Evolutionary conservation across 2,113 vertebrate genomes (phyloP), one percentile per base, ranked within the genome.

Genomic region (Proteles cristata): DNA sequence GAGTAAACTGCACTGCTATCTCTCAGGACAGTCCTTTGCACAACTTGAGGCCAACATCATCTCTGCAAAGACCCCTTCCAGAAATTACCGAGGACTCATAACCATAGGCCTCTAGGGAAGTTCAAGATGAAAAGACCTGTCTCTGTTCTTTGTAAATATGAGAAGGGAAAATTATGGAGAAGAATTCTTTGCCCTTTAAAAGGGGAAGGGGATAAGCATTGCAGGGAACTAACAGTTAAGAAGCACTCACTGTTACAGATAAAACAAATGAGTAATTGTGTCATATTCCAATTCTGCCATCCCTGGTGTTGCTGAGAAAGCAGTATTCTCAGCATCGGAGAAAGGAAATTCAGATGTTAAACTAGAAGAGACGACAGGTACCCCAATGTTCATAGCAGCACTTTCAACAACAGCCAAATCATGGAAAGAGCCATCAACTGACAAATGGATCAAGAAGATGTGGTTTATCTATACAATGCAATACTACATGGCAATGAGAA

Each of bases 121-220:
- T 87, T 87, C 73, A 83, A 71, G 43, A 83, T 84, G 1, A 93
- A 74, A 93, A 95, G 82, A 63, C 11, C 50, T 82, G 43, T 61
- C 74, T 93, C 66, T 93, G 19, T 14, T 76, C n/a, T 83, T 91
- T 90, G 69, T 83, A 71, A 92, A 58, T 95, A 93, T 84, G 45
- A 93, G 63, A 89, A 93, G n/a, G 79, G 31, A 82, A 88, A 94
- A 88, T 73, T 66, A 85, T 89, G 79, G 63, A 48, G 80, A 93
- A 58, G 53, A 74, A 90, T 66, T 48, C 19, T 74, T 92, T 90
- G 26, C 65, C 35, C 43, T 85, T 90, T 86, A 66, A 74, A 86
- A 85, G 55, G 53, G 85, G 43, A 74, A 14, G 2, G 5, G 50
- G 12, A 25, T 53, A 65, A 89, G 19, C 31, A 45, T 79, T 65